Evolutionary conservation across 30 jellyfish, hydroid and myxozoan genomes (phyloP).

Genomic region (Nemopilema nomurai): DNA sequence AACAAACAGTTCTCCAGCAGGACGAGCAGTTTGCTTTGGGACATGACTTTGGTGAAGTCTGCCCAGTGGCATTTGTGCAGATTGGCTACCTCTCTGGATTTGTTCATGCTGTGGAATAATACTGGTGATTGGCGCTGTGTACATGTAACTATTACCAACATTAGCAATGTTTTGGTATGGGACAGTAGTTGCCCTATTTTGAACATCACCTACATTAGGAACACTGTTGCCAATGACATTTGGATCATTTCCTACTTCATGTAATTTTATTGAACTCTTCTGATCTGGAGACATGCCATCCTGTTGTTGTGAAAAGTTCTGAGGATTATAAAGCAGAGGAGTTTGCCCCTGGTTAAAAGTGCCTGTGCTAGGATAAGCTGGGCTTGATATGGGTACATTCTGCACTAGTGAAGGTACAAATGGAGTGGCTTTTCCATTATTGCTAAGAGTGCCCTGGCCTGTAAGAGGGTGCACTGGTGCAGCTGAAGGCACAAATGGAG

Average conservation of each 20-base stretch:
- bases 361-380: neutral
- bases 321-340: constrained; percentile 39
- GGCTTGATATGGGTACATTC: neutral
- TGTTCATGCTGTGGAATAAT: constrained; percentile 41
- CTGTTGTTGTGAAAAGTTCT: neutral
- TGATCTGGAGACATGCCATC: neutral
- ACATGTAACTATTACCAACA: constrained; percentile 59
- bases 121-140: constrained; percentile 61
- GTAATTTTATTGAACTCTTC: neutral
- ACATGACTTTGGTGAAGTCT: constrained; percentile 28
- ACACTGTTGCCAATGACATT: too few relatives aligned
- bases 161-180: constrained; percentile 17
- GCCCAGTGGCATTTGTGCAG: neutral
- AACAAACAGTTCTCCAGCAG: constrained; percentile 49
- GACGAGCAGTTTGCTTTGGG: constrained; percentile 27
- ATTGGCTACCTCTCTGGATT: neutral
- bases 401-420: neutral
- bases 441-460: neutral
- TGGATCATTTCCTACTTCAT: too few relatives aligned
- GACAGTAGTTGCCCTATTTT: neutral
- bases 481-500: neutral
- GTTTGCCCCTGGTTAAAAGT: constrained; percentile 18
- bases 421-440: neutral
- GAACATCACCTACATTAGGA: neutral
- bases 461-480: neutral